Conservation (phyloP, 2,888 invertebrate genomes). For the Pimpla rufipes region DNA sequence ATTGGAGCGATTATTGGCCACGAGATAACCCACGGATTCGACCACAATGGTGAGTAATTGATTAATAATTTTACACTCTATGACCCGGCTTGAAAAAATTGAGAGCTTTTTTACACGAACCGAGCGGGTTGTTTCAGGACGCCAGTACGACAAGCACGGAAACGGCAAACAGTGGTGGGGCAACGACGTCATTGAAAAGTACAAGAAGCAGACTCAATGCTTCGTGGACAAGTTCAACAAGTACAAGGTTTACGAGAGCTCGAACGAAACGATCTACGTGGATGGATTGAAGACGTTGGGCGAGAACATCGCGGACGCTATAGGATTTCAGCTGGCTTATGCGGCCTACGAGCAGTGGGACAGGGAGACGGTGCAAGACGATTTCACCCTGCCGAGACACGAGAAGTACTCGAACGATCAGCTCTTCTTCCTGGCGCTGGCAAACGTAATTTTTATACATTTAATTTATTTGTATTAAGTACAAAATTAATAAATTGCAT, state of each 20-base stretch:
- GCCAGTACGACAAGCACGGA: conserved; percentile 92
- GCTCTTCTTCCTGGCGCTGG: conserved; percentile 90
- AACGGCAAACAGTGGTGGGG: conserved; percentile 91
- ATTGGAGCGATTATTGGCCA: conserved; percentile 87
- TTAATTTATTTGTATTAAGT: too few species aligned
- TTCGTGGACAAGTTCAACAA: conserved; percentile 89
- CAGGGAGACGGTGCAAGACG: conserved; percentile 71
- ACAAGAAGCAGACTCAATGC: conserved; percentile 88
- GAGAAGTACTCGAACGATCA: conserved; percentile 89
- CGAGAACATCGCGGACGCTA: conserved; percentile 92
- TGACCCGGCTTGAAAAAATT: background rate
- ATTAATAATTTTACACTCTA: background rate
- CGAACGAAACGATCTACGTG: conserved; percentile 72
- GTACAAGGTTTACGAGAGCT: conserved; percentile 86
- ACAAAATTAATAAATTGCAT: background rate
- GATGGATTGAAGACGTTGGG: conserved; percentile 89
- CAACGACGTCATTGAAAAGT: conserved; percentile 88
- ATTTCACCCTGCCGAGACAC: conserved; percentile 88
- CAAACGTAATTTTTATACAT: conserved; percentile 36
- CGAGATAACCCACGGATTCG: conserved; percentile 87
- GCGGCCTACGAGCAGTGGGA: conserved; percentile 86
- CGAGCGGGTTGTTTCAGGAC: conserved; percentile 86
- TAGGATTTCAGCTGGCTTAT: conserved; percentile 89
- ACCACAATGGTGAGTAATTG: conserved; percentile 83
- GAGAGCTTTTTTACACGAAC: background rate